Conservation (phyloP, 1,140 invertebrate genomes). For the Kradibia gibbosae region DNA sequence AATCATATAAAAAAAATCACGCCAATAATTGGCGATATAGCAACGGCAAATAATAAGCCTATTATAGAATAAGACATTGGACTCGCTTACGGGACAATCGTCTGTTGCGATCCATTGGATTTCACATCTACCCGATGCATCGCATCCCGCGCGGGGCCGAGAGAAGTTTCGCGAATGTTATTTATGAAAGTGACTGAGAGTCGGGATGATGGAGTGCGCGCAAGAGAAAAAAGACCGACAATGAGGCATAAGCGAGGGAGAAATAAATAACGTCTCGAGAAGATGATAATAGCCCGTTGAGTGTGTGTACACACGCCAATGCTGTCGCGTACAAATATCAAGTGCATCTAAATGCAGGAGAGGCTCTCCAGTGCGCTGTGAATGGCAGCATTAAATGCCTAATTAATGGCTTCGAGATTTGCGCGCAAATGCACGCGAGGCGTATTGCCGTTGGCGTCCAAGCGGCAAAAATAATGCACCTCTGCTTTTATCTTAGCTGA, state of each 20-base stretch:
- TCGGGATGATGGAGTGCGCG: not conserved
- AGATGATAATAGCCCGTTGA: not conserved
- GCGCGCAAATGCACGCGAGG: constrained; percentile 69
- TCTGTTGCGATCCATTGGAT: too few species aligned
- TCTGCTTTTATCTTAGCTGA: not conserved
- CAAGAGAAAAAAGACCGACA: not conserved
- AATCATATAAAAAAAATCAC: too few species aligned
- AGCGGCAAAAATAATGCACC: constrained; percentile 53
- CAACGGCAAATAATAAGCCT: too few species aligned
- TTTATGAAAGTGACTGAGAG: too few species aligned
- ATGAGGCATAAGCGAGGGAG: not conserved
- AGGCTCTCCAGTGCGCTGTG: not conserved
- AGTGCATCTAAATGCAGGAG: constrained; percentile 73
- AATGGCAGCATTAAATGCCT: constrained; percentile 68
- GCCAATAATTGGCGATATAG: too few species aligned
- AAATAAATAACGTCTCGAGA: not conserved
- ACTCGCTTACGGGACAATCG: too few species aligned
- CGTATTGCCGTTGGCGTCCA: constrained; percentile 66
- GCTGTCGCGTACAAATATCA: constrained; percentile 64
- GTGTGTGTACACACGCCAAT: not conserved
- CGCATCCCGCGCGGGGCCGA: too few species aligned
- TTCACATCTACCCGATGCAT: too few species aligned
- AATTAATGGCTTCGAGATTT: constrained; percentile 72
- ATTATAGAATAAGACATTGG: too few species aligned
- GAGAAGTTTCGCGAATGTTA: too few species aligned